Base-by-base conservation (phyloP, 1,140 invertebrate species). In the Ladona fulva region DNA sequence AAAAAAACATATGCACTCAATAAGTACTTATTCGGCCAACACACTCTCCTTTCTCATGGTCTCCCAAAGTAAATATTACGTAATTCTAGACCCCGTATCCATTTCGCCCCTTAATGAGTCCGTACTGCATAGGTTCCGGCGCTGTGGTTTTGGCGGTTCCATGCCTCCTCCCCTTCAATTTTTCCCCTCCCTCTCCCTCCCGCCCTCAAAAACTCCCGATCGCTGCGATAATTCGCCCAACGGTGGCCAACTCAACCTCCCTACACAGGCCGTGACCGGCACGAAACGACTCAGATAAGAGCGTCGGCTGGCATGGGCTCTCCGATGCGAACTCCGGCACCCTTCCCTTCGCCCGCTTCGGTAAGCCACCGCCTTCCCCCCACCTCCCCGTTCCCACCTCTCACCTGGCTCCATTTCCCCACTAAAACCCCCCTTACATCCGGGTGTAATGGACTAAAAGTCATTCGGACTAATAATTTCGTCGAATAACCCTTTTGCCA, bases 251-350 rank as follows among this genome's bases (percentile, higher is more conserved):
- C 44, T 52, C 44, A 52, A 16, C 52, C 29, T 37, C 29, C 52
- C n/a, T 66, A 16, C 52, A 16, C 52, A 66, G 52, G 5, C 52
- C 52, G 52, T 66, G 52, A 66, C 52, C 52, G 52, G 52, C 52
- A 66, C 52, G 52, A 66, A 66, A 66, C 52, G 52, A 66, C 52
- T 66, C 52, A 66, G 52, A 66, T 66, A 66, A 66, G 52, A 66
- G 52, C 3, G 52, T 52, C 19, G 44, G 44, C 44, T 52, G 44
- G 44, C 44, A 19, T 52, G 44, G 44, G 44, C 44, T 19, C 44
- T 52, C 44, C 44, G 44, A 11, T 52, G 44, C 44, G 44, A 52
- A 11, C 19, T 19, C 44, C 44, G 10, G 44, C 19, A 10, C 44
- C 44, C 44, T n/a, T n/a, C n/a, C n/a, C n/a, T n/a, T n/a, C n/a